Percentiles rank a stretch among this genome's conserved stretches.
phyloP scores from a whole-genome alignment of 1,140 invertebrate species.

The Lanistes nyassanus region DNA sequence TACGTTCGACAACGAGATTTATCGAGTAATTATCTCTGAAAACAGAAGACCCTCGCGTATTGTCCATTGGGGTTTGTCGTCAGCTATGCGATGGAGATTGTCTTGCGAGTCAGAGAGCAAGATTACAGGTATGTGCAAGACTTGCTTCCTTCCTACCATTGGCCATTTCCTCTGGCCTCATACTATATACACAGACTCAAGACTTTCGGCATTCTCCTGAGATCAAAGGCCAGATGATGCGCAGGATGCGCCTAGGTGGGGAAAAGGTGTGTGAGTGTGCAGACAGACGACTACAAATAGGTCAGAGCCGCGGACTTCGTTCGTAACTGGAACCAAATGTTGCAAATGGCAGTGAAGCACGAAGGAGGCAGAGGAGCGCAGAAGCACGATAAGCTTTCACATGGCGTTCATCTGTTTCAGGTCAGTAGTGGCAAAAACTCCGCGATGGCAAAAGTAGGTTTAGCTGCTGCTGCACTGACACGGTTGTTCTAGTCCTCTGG shows the following conservation, averaged over 20 bases:
- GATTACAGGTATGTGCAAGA: too few species aligned
- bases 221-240: not conserved
- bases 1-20: too few species aligned
- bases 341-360: not conserved
- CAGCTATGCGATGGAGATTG: too few species aligned
- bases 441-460: not conserved
- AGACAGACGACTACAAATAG: not conserved
- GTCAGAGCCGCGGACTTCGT: not conserved
- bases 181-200: not conserved
- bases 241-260: not conserved
- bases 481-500: not conserved
- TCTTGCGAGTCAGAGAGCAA: too few species aligned
- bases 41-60: too few species aligned
- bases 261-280: not conserved
- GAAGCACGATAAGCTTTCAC: not conserved
- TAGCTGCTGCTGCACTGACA: not conserved
- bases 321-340: conserved; percentile 5
- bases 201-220: not conserved
- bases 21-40: too few species aligned
- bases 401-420: not conserved
- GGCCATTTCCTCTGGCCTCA: too few species aligned
- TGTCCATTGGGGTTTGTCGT: too few species aligned
- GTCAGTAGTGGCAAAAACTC: not conserved
- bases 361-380: not conserved
- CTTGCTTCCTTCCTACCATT: too few species aligned